phyloP scores from a whole-genome alignment of 2,113 vertebrate species.

The Ia io region DNA sequence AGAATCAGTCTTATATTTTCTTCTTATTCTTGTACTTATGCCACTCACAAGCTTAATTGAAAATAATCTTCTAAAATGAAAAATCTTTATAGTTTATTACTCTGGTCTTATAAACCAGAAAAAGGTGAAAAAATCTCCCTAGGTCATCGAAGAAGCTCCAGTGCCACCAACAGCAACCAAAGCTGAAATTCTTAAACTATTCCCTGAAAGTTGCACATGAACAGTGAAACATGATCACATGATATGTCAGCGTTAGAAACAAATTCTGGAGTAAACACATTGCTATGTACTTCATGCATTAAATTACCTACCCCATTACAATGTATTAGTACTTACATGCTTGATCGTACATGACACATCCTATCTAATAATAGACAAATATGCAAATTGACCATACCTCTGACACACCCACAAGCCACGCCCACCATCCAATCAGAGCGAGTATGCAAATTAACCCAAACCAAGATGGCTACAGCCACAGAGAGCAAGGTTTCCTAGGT shows the following conservation, averaged over 20 bases:
- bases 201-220: background rate
- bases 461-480: too few relatives aligned
- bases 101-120: background rate
- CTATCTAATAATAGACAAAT: too few relatives aligned
- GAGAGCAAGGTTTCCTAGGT: too few relatives aligned
- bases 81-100: background rate
- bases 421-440: too few relatives aligned
- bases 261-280: background rate
- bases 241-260: background rate
- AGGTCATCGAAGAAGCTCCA: background rate
- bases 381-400: too few relatives aligned
- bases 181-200: background rate
- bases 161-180: background rate
- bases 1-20: slow-evolving; percentile 1
- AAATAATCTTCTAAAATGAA: background rate
- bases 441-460: too few relatives aligned
- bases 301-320: background rate
- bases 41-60: background rate
- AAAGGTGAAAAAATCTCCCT: background rate
- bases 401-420: too few relatives aligned
- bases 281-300: background rate
- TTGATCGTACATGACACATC: background rate
- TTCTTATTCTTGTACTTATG: background rate
- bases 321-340: background rate
- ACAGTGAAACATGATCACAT: background rate